Evolutionary conservation across 2,888 invertebrate genomes (phyloP).

Genomic region (Polydrusus pterygomalis): DNA sequence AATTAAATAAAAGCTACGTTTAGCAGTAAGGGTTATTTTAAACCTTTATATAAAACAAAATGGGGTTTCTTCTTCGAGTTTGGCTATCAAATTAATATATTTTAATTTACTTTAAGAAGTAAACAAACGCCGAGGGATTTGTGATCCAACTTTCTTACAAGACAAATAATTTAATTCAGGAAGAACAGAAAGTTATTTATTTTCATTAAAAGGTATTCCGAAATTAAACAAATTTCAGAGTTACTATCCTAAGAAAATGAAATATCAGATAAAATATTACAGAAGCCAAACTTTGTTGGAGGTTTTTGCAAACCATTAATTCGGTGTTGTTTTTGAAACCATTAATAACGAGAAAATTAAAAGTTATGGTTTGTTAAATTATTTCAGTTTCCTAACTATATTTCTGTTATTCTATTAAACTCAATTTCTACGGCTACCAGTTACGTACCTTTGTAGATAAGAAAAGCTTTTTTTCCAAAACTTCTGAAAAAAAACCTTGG

Average conservation of each 20-base stretch:
- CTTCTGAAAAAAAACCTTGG: too few species aligned
- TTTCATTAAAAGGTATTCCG: constrained; percentile 41
- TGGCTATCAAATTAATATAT: constrained; percentile 38
- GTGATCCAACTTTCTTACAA: constrained; percentile 42
- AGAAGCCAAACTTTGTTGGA: neutral
- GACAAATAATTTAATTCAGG: constrained; percentile 47
- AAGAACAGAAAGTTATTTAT: constrained; percentile 44
- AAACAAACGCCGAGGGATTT: constrained; percentile 29
- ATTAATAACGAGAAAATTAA: too few species aligned
- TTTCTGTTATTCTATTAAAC: too few species aligned
- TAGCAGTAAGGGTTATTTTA: constrained; percentile 2
- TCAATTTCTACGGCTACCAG: too few species aligned
- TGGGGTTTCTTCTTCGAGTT: constrained; percentile 19
- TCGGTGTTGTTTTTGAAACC: neutral
- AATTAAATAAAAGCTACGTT: constrained; percentile 14
- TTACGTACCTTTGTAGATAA: too few species aligned
- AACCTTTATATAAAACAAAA: constrained; percentile 13
- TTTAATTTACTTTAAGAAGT: constrained; percentile 35
- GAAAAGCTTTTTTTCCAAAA: too few species aligned
- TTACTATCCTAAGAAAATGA: constrained; percentile 7
- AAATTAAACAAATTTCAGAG: constrained; percentile 33
- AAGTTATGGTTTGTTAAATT: too few species aligned
- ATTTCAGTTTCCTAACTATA: too few species aligned
- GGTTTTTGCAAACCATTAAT: neutral
- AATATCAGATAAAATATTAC: constrained; percentile 7